Percentiles rank a stretch among this genome's conserved stretches.
These are phyloP conservation scores for Thumatha senex DNA, from an alignment of 2,888 invertebrate species.

Conservation along the genomic window DNA sequence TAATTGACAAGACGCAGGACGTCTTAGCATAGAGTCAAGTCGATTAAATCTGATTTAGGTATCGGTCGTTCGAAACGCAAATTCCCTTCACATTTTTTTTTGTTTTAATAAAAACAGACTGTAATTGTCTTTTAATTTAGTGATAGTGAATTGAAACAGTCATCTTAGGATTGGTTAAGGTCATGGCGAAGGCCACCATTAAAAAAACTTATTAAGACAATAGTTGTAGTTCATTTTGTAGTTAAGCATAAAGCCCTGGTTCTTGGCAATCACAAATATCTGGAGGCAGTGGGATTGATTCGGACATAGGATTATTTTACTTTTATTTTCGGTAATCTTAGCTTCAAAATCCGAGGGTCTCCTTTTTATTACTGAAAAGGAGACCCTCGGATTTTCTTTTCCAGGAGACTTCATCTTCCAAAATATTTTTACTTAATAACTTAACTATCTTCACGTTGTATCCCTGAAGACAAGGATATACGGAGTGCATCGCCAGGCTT, in stretches of 20 bases:
- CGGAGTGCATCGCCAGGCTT: too few species aligned
- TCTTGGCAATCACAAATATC: too few species aligned
- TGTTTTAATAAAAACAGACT: conserved; percentile 29
- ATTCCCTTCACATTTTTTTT: conserved; percentile 62
- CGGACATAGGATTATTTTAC: too few species aligned
- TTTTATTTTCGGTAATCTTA: too few species aligned
- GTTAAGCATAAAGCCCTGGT: neutral
- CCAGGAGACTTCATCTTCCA: too few species aligned
- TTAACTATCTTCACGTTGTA: too few species aligned
- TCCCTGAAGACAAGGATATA: too few species aligned
- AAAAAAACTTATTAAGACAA: conserved; percentile 7
- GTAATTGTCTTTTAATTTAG: conserved; percentile 26
- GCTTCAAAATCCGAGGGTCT: too few species aligned
- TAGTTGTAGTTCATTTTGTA: neutral
- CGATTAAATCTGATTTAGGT: conserved; percentile 47
- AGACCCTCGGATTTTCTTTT: too few species aligned
- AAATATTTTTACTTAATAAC: too few species aligned
- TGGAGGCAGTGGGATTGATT: too few species aligned
- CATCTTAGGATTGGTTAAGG: conserved; percentile 27
- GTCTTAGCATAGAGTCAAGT: conserved; percentile 51
- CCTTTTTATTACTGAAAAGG: too few species aligned
- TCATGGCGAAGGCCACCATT: conserved; percentile 26
- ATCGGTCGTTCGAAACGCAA: conserved; percentile 18
- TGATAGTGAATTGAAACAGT: conserved; percentile 22
- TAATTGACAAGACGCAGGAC: conserved; percentile 34